Evolutionary conservation across 2,797 vertebrate species (phyloP).

Genomic region (Sebastes cheni): DNA sequence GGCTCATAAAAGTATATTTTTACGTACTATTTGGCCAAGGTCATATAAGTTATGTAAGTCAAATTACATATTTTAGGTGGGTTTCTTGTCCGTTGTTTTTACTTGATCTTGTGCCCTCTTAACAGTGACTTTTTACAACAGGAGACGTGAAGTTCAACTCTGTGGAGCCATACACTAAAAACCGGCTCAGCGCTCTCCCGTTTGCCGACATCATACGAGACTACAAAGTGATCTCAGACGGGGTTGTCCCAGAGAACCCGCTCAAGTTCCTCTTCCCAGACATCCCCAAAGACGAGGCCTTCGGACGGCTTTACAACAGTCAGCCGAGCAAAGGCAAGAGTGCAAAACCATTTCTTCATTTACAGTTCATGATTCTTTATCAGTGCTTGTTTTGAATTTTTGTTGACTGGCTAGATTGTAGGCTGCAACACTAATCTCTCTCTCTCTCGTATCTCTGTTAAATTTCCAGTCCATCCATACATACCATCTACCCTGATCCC

Average conservation of each 20-base stretch:
- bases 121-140: conserved; percentile 51
- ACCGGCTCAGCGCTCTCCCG: conserved; percentile 89
- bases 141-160: conserved; percentile 94
- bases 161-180: conserved; percentile 97
- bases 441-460: not conserved
- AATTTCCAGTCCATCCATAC: conserved; percentile 86
- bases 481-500: conserved; percentile 92
- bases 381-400: not conserved
- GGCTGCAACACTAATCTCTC: not conserved
- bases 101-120: not conserved
- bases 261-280: conserved; percentile 95
- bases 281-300: conserved; percentile 96
- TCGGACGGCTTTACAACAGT: conserved; percentile 95
- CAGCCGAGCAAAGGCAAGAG: conserved; percentile 89
- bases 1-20: not conserved
- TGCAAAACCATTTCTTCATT: not conserved
- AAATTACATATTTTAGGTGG: not conserved
- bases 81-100: not conserved
- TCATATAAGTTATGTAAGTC: not conserved
- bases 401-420: not conserved
- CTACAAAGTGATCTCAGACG: conserved; percentile 96
- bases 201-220: conserved; percentile 95
- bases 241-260: conserved; percentile 93
- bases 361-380: not conserved
- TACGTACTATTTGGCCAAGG: not conserved